Evolutionary conservation across 2,113 vertebrate genomes (phyloP).

Genomic region (Nematolebias whitei): DNA sequence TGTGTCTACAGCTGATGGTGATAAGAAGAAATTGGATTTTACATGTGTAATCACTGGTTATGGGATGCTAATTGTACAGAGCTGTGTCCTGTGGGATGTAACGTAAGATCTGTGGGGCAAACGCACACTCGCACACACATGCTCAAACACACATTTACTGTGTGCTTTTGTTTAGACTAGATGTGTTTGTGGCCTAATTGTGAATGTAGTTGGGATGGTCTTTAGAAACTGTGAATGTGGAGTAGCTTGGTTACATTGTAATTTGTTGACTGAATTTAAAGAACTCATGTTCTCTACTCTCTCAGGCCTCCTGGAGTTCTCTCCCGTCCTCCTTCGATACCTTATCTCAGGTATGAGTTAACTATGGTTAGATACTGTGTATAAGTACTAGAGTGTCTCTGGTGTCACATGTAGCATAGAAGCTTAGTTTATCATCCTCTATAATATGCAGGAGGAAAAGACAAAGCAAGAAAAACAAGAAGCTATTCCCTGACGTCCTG

Average conservation of each 20-base stretch:
- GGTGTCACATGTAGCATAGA: slow-evolving; percentile 26
- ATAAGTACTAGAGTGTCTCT: slow-evolving; percentile 2
- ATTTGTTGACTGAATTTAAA: slow-evolving; percentile 49
- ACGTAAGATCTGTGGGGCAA: slow-evolving; percentile 33
- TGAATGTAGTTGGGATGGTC: slow-evolving; percentile 25
- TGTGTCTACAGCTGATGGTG: slow-evolving; percentile 45
- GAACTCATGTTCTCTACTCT: slow-evolving; percentile 61
- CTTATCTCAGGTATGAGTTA: slow-evolving; percentile 76
- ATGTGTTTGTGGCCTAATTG: slow-evolving; percentile 36
- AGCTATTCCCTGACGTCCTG: slow-evolving; percentile 29
- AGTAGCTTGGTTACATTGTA: slow-evolving; percentile 17
- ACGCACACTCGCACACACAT: not conserved
- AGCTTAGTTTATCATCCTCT: slow-evolving; percentile 37
- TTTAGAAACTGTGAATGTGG: slow-evolving; percentile 48
- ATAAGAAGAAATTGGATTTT: slow-evolving; percentile 68
- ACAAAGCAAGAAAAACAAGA: slow-evolving; percentile 45
- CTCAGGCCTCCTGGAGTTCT: slow-evolving; percentile 76
- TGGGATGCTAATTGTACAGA: slow-evolving; percentile 70
- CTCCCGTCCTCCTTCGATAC: slow-evolving; percentile 75
- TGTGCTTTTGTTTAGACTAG: slow-evolving; percentile 33
- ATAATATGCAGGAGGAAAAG: slow-evolving; percentile 57
- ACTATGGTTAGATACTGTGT: slow-evolving; percentile 37
- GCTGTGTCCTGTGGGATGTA: slow-evolving; percentile 59
- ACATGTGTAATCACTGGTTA: slow-evolving; percentile 70
- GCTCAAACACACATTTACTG: not conserved